Evolutionary conservation across 23 tunicate species (phyloP), one percentile per base, ranked within the genome.

Genomic region (Clavelina lepadiformis): DNA sequence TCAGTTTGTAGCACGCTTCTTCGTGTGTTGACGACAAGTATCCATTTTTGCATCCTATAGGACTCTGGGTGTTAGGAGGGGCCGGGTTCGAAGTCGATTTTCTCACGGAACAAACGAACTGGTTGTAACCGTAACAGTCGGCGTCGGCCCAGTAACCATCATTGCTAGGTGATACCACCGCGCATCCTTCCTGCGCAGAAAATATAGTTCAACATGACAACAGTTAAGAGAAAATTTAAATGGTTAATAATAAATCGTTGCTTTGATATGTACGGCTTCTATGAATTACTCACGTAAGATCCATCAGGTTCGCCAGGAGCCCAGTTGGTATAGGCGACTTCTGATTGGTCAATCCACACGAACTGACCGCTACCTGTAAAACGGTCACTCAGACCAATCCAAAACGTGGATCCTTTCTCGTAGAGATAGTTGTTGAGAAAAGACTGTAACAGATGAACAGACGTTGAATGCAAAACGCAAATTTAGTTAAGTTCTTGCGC

Each of bases 261-360:
- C n/a, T n/a, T n/a, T 11, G 49, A 15, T 41, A 41, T 41, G 49
- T 41, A 11, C 15, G 11, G 49, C 49, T 11, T 11, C 11, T 15
- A 11, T 41, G 49, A 41, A 41, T 41, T 41, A 46, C 87, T 71
- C 65, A 82, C 89, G 41, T 38, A 30, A 3, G 19, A 28, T 20
- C 74, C 68, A 23, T 57, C 49, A 0, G 89, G 89, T 66, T 82
- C 84, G 4, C 97, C 97, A 33, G 69, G 73, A 21, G 81, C 76
- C 97, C 97, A 89, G 46, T 80, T 73, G 33, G 68, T 61, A 71
- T 81, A 89, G 32, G 73, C 58, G 22, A 75, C 74, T 56, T 77
- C 82, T 1, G 77, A 45, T 54, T 81, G 78, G 64, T 89, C 97
- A 32, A 69, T 50, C 97, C 97, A 89, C 11, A 81, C 89, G 64